Conservation (phyloP, 2,113 vertebrate species). For the Xyliphius kryptos region DNA sequence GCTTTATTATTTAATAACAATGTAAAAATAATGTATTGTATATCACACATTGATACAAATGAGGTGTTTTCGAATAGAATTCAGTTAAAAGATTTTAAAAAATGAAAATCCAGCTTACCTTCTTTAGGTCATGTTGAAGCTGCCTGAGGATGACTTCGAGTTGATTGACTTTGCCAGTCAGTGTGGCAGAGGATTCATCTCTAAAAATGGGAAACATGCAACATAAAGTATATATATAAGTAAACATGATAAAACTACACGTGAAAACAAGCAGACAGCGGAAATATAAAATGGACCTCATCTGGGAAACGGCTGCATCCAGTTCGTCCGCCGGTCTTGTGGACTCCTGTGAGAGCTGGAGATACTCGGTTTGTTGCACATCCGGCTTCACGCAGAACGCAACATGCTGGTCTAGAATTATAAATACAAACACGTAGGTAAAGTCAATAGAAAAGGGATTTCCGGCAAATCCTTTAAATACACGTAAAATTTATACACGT, state of each 20-base stretch:
- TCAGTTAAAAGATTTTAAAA: too few relatives aligned
- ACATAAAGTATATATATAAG: too few relatives aligned
- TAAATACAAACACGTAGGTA: not conserved
- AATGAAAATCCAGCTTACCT: constrained; percentile 61
- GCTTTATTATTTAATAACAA: too few relatives aligned
- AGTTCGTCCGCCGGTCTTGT: constrained; percentile 72
- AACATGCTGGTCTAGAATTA: constrained; percentile 80
- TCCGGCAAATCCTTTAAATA: too few relatives aligned
- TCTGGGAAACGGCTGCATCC: constrained; percentile 71
- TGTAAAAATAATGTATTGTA: too few relatives aligned
- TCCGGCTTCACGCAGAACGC: constrained; percentile 87
- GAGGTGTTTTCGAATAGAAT: not conserved
- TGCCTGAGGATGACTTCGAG: constrained; percentile 90
- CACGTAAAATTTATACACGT: too few relatives aligned
- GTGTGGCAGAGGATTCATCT: constrained; percentile 70
- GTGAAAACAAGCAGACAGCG: too few relatives aligned
- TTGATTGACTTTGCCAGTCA: constrained; percentile 96
- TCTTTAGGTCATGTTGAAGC: constrained; percentile 87
- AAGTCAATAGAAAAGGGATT: too few relatives aligned
- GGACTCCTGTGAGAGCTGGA: constrained; percentile 76
- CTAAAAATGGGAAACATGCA: constrained; percentile 48
- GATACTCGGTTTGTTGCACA: constrained; percentile 73
- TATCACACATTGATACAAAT: too few relatives aligned
- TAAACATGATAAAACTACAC: too few relatives aligned
- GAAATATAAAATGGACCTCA: constrained; percentile 52